These are phyloP conservation scores for Perizoma flavofasciatum DNA, from an alignment of 2,888 invertebrate species.

Conservation along the genomic window DNA sequence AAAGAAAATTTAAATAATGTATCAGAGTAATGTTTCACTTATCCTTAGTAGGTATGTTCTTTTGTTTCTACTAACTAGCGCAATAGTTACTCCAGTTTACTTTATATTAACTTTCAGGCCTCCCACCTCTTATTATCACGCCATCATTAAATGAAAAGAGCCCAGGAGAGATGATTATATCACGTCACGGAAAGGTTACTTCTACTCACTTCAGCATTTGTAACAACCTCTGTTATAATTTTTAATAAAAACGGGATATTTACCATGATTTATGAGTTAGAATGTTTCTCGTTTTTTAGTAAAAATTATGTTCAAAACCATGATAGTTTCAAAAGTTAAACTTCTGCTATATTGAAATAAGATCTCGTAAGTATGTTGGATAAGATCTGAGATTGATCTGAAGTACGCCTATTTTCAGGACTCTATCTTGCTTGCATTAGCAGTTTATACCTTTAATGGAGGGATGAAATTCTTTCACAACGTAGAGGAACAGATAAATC, in stretches of 20 bases:
- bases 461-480: conserved; percentile 49
- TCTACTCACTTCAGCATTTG: too few species aligned
- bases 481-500: conserved; percentile 27
- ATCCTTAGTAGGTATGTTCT: too few species aligned
- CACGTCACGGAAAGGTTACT: conserved; percentile 27
- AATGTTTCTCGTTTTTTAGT: too few species aligned
- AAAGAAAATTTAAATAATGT: too few species aligned
- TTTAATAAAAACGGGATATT: too few species aligned
- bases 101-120: conserved; percentile 42
- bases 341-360: too few species aligned
- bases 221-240: conserved; percentile 1
- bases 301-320: too few species aligned
- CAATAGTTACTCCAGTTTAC: background rate
- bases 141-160: conserved; percentile 46
- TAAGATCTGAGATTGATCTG: too few species aligned
- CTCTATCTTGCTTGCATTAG: conserved; percentile 45
- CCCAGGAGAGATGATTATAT: conserved; percentile 48
- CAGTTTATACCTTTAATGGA: conserved; percentile 52
- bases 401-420: conserved; percentile 44
- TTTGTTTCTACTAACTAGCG: too few species aligned
- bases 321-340: too few species aligned
- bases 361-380: background rate
- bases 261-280: too few species aligned
- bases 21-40: too few species aligned
- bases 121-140: conserved; percentile 51